Evolutionary conservation across 1,140 invertebrate species (phyloP), one percentile per base, ranked within the genome.

Genomic region (Drosophila sp.): DNA sequence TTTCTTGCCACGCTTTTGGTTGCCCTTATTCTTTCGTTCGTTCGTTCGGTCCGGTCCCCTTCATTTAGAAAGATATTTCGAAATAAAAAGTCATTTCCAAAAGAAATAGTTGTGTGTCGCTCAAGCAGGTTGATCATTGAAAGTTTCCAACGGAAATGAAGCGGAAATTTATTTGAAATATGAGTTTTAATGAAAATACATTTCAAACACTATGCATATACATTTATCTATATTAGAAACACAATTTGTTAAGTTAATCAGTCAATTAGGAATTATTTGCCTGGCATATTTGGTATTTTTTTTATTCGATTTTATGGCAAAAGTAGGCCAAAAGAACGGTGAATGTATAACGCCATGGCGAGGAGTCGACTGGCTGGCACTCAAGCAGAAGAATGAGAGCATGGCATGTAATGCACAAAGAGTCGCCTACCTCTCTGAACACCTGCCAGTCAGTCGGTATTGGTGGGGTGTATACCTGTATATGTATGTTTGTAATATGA

Each of bases 271-370:
- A 76, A 76, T 63, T 70, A 64, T 66, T 76, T 55, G 72, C 58
- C 63, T 38, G 35, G 35, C 35, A 38, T 17, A 17, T 38, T 38
- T 3, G 1, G 50, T 67, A 30, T 10, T 25, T 44, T 66, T 55
- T 50, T 61, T 17, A 69, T 68, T 75, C 29, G 25, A 60, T 60
- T 55, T 62, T 62, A 4, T 44, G 25, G 55, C 23, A 64, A 63
- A 76, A 70, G 73, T 76, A 60, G 73, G 73, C 66, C 73, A 76
- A 76, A 76, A 73, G 73, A 76, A 76, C 73, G 73, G 73, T 76
- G 73, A 76, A 76, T 76, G 73, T 73, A 76, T 70, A 76, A 76
- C 60, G 66, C 58, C 57, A 29, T 38, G 58, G 4, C 40, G 33
- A 35, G 54, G 54, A 33, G 70, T 72, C 62, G 58, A 29, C 69